Evolutionary conservation across 2,797 vertebrate species (phyloP).

Genomic region (Myotis daubentonii): DNA sequence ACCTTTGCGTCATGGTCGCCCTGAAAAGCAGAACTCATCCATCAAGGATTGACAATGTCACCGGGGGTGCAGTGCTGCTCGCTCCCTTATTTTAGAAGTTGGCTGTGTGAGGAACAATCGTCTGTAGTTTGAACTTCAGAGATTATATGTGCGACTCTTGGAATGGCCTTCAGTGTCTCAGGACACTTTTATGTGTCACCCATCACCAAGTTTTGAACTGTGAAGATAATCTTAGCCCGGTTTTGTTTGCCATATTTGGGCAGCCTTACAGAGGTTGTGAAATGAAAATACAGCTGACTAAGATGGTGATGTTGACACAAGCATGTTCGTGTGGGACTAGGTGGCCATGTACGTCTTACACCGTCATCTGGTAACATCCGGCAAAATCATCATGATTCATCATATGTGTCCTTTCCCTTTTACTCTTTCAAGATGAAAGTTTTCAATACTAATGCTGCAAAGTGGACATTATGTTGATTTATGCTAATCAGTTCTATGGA

Average conservation of each 20-base stretch:
- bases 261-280: neutral
- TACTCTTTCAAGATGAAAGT: conserved; percentile 75
- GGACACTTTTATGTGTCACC: neutral
- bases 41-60: conserved; percentile 64
- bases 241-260: neutral
- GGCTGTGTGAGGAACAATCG: neutral
- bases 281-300: neutral
- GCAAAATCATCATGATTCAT: conserved; percentile 64
- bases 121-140: neutral
- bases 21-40: conserved; percentile 66
- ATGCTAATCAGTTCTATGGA: conserved; percentile 77
- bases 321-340: rapidly evolving
- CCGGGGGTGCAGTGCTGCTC: conserved; percentile 22
- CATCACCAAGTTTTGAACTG: neutral
- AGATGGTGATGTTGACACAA: neutral
- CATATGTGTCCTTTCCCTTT: neutral
- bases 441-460: conserved; percentile 78
- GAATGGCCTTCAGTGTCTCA: conserved; percentile 47
- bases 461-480: conserved; percentile 83
- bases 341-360: neutral
- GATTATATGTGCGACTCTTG: neutral
- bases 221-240: neutral
- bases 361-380: neutral
- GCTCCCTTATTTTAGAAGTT: conserved; percentile 58
- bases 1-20: conserved; percentile 57